A percentile compares a stretch with the other conserved stretches of the same genome.
Evolutionary conservation across 2,888 invertebrate genomes (phyloP).

Genomic region (Gandaritis pyraliata): DNA sequence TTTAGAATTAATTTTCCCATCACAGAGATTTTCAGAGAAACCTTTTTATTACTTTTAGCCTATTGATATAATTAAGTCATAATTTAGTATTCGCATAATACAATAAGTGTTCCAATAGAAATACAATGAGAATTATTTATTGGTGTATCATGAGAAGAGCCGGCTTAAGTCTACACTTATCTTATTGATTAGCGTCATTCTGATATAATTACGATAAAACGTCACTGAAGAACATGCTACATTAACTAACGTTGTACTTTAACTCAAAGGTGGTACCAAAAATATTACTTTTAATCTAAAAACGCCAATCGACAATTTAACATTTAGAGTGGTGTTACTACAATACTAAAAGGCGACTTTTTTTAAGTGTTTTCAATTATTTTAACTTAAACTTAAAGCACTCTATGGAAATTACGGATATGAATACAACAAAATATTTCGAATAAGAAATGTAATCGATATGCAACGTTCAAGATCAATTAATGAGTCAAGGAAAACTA

Average conservation of each 20-base stretch:
- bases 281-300: conserved; percentile 73
- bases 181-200: conserved; percentile 73
- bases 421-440: conserved; percentile 79
- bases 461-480: conserved; percentile 82
- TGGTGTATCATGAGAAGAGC: conserved; percentile 78
- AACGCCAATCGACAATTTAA: conserved; percentile 74
- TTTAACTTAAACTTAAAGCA: conserved; percentile 78
- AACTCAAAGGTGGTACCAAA: conserved; percentile 83
- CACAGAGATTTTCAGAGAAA: conserved; percentile 82
- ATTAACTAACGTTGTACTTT: conserved; percentile 81
- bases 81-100: conserved; percentile 75
- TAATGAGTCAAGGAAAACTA: conserved; percentile 57
- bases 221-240: conserved; percentile 76
- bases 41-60: conserved; percentile 67
- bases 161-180: conserved; percentile 75
- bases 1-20: conserved; percentile 81
- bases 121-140: conserved; percentile 70
- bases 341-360: conserved; percentile 71
- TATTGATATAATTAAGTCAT: conserved; percentile 80
- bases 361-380: conserved; percentile 62
- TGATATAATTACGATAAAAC: conserved; percentile 75
- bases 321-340: conserved; percentile 72
- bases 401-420: conserved; percentile 73
- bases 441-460: conserved; percentile 82
- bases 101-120: conserved; percentile 74